These are phyloP conservation scores for Lithophane ornitopus DNA, from an alignment of 2,888 invertebrate genomes.

Conservation along the genomic window DNA sequence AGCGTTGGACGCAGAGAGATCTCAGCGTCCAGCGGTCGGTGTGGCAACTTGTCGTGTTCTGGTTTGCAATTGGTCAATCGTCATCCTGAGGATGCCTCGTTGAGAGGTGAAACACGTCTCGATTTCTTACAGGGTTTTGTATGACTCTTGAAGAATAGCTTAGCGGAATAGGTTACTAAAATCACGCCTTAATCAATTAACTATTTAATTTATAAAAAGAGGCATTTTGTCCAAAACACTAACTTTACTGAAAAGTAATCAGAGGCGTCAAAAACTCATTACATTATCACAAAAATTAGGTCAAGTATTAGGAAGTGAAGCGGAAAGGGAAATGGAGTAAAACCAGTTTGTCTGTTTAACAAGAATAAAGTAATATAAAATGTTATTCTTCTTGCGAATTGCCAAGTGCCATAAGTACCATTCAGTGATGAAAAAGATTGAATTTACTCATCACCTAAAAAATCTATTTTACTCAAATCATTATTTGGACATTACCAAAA, in stretches of 20 bases:
- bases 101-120: no score
- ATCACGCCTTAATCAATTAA: no score
- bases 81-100: no score
- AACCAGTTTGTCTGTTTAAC: conserved; percentile 23
- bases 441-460: conserved; percentile 23
- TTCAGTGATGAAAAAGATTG: conserved; percentile 22
- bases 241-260: conserved; percentile 20
- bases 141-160: no score
- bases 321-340: conserved; percentile 8
- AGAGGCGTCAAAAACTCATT: conserved; percentile 21
- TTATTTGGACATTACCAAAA: conserved; percentile 12
- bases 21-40: no score
- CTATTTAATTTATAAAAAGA: not conserved
- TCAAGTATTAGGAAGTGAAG: conserved; percentile 30
- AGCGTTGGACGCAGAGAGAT: no score
- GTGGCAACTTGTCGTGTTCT: no score
- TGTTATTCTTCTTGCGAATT: conserved; percentile 24
- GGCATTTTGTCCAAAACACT: not conserved
- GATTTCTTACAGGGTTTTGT: no score
- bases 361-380: conserved; percentile 24
- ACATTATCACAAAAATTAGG: conserved; percentile 35
- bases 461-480: conserved; percentile 6
- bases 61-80: no score
- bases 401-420: conserved; percentile 16
- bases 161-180: no score